A percentile compares a stretch with the other conserved stretches of the same genome.
These are phyloP conservation scores for Chaetophractus vellerosus DNA, from an alignment of 2,797 vertebrate species.

Conservation along the genomic window DNA sequence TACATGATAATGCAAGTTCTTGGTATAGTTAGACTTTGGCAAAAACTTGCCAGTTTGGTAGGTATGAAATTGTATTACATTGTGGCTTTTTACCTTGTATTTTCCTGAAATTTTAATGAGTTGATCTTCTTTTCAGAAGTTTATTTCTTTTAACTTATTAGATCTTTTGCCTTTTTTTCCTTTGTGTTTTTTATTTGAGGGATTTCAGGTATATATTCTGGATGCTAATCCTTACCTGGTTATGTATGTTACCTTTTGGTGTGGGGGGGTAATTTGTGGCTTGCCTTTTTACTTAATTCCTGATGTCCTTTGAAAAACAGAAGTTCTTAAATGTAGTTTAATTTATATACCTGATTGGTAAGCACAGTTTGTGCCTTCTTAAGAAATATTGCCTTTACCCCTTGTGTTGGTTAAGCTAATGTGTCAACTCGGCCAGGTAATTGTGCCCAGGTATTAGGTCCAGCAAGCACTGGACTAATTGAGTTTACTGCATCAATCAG, in stretches of 20 bases:
- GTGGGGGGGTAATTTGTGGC: not conserved
- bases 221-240: not conserved
- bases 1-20: not conserved
- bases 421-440: too few species aligned
- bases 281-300: conserved; percentile 8
- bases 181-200: not conserved
- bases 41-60: not conserved
- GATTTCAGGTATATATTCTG: not conserved
- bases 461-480: too few species aligned
- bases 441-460: too few species aligned
- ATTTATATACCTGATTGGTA: conserved; percentile 1
- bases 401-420: too few species aligned
- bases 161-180: not conserved
- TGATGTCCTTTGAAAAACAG: not conserved
- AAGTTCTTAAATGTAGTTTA: not conserved
- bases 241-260: not conserved
- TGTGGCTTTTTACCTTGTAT: too few species aligned
- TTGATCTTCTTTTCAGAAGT: not conserved
- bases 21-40: not conserved
- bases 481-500: too few species aligned
- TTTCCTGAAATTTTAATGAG: not conserved
- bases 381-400: not conserved
- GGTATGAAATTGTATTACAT: not conserved
- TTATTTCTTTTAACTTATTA: not conserved
- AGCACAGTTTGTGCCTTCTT: not conserved